Conservation (phyloP, 1,140 invertebrate species). For the Chrysopa pallens region DNA sequence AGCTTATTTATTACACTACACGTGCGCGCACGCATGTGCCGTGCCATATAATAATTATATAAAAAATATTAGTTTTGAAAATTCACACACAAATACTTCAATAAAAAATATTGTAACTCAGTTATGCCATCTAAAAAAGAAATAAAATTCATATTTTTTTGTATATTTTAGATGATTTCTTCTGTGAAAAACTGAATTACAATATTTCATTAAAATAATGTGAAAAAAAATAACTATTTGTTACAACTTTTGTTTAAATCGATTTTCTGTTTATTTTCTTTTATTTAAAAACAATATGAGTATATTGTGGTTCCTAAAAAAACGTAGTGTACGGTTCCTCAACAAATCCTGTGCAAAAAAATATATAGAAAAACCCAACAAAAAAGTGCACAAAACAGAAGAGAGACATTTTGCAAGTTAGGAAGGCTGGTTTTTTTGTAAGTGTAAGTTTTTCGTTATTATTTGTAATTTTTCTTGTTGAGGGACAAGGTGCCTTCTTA, state of each 20-base stretch:
- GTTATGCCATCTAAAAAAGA: conserved; percentile 13
- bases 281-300: conserved; percentile 1
- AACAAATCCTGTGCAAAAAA: conserved; percentile 10
- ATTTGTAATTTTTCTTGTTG: conserved; percentile 16
- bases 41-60: neutral
- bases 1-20: neutral
- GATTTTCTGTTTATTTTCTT: neutral
- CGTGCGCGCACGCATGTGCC: neutral
- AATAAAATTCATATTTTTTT: conserved; percentile 9
- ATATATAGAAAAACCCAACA: neutral
- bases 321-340: conserved; percentile 17
- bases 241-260: neutral
- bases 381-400: conserved; percentile 1
- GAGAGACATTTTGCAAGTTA: conserved; percentile 1
- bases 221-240: neutral
- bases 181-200: neutral
- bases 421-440: conserved; percentile 1
- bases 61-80: no score
- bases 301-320: conserved; percentile 19
- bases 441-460: conserved; percentile 1
- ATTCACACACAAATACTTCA: no score
- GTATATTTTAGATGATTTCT: neutral
- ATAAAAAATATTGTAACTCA: neutral
- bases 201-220: neutral
- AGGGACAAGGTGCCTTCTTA: conserved; percentile 23